A percentile compares a stretch with the other conserved stretches of the same genome.
Evolutionary conservation across 2,888 invertebrate species (phyloP).

Genomic region (Perdita meconis): DNA sequence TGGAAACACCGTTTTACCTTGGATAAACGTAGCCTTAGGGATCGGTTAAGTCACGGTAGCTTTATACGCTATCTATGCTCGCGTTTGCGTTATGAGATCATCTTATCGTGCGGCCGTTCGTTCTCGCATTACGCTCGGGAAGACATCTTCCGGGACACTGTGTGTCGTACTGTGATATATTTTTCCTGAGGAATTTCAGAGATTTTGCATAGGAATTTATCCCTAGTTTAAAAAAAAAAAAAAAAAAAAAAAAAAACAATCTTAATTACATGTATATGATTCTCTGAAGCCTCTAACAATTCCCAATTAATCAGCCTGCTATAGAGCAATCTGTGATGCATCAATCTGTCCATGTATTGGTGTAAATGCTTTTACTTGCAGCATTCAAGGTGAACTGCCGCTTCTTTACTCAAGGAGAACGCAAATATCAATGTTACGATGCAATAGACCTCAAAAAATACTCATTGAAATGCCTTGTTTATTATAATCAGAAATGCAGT

Average conservation of each 20-base stretch:
- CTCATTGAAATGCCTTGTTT: constrained; percentile 24
- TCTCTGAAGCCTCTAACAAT: constrained; percentile 5
- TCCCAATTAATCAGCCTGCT: constrained; percentile 20
- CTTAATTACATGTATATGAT: background rate
- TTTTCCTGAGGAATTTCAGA: background rate
- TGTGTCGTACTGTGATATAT: constrained; percentile 6
- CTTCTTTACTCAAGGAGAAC: constrained; percentile 59
- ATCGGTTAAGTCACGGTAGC: constrained; percentile 60
- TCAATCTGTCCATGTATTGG: constrained; percentile 40
- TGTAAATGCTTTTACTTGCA: constrained; percentile 51
- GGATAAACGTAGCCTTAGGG: constrained; percentile 57
- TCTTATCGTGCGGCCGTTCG: constrained; percentile 40
- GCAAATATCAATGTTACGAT: constrained; percentile 46
- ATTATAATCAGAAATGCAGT: background rate
- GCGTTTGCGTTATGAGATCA: constrained; percentile 70
- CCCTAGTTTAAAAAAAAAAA: too few species aligned
- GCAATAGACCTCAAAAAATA: constrained; percentile 9
- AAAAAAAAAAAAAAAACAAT: background rate
- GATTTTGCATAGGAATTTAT: too few species aligned
- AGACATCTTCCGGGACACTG: constrained; percentile 33
- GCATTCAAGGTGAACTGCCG: constrained; percentile 68
- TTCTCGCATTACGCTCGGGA: constrained; percentile 57
- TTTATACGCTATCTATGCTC: constrained; percentile 63
- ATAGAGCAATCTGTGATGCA: constrained; percentile 6
- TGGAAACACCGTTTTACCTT: constrained; percentile 47